phyloP scores from a whole-genome alignment of 2,113 vertebrate genomes.

The Pleuronectes platessa region DNA sequence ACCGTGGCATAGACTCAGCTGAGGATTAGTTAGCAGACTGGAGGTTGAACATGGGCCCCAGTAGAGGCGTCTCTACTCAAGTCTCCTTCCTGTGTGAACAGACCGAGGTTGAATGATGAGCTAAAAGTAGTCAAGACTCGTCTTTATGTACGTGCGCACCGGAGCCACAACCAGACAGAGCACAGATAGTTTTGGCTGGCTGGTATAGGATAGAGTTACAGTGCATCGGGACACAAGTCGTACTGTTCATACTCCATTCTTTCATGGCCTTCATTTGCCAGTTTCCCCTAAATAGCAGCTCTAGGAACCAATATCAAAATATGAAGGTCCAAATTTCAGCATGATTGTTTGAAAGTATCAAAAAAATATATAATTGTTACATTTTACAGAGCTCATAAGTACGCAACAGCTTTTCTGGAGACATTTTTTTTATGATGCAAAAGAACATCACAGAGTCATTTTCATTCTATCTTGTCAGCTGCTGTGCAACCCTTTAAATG shows the following conservation, averaged over 20 bases:
- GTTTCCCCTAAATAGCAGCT: background rate
- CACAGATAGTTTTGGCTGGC: conserved; percentile 11
- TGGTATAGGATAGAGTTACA: conserved; percentile 14
- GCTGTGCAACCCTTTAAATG: too few species aligned
- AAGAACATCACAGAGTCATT: background rate
- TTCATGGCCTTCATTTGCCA: background rate
- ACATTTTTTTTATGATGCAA: background rate
- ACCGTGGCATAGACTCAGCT: conserved; percentile 37
- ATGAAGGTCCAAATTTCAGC: background rate
- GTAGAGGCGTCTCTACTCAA: conserved; percentile 24
- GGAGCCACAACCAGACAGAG: background rate
- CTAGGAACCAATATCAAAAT: background rate
- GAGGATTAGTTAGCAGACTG: conserved; percentile 50
- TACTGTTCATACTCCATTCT: conserved; percentile 5
- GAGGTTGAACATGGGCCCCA: background rate
- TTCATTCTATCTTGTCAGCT: too few species aligned
- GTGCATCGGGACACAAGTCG: background rate
- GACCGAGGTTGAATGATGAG: conserved; percentile 50
- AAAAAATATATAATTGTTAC: background rate
- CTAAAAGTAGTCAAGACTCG: conserved; percentile 39
- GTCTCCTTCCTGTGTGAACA: conserved; percentile 25
- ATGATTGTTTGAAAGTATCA: background rate
- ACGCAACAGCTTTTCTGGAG: background rate
- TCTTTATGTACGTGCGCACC: conserved; percentile 11
- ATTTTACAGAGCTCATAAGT: background rate